Evolutionary conservation across 2,113 vertebrate genomes (phyloP), one percentile per base, ranked within the genome.

Genomic region (Dendropsophus ebraccatus): DNA sequence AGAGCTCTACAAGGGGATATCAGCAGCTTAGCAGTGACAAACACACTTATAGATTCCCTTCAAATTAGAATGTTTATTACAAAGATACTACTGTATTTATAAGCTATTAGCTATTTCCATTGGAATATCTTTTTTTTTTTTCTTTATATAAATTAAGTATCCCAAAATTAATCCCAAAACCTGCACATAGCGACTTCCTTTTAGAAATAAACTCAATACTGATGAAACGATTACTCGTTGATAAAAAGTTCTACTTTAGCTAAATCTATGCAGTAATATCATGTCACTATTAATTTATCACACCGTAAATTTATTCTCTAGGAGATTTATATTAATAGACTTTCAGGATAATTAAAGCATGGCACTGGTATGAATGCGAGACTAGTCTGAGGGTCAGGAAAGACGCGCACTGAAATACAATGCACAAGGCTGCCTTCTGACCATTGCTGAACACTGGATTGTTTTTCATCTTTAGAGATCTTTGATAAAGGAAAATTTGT

Each of bases 401-500:
- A 65, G 73, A 74, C 30, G 73, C 83, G 1, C 37, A 16, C 37
- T 32, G 67, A 87, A 86, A 49, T 28, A 50, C 3, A 73, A 81
- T 70, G 45, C 37, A 32, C 37, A 70, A 35, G 56, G 25, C 69
- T 35, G 25, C 21, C 50, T 81, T 62, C 77, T 30, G 77, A 49
- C 72, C 78, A n/a, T 10, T 62, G 50, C 25, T 87, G 47, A 62
- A 50, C 25, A 81, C 21, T 62, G 52, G 65, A 25, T 87, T 80
- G 58, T 81, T 79, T 74, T 87, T 41, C 28, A 60, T 47, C 52
- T 56, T 81, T 13, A 81, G 54, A 87, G 81, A 56, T 52, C 67
- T 81, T 80, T 74, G 78, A 81, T 87, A 87, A 45, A 81, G 65
- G 23, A 30, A 73, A 81, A 87, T 81, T 87, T 87, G 85, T 87